Evolutionary conservation across 2,113 vertebrate species (phyloP).

Genomic region (Garra rufa): DNA sequence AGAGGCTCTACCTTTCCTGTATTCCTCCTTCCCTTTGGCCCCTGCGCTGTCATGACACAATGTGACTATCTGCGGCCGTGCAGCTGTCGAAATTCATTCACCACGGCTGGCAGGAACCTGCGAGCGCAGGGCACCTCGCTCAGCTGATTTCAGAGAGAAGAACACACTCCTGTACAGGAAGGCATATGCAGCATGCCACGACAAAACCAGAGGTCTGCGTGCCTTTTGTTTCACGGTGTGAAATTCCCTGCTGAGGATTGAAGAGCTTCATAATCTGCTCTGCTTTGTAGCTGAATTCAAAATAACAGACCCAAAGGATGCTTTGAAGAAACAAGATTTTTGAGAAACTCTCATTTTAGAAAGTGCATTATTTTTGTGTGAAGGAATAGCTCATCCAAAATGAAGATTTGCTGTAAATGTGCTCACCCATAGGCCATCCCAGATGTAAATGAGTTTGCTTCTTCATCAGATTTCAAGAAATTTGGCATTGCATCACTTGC

Average conservation of each 20-base stretch:
- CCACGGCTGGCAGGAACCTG: constrained; percentile 55
- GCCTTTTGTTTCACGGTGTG: constrained; percentile 28
- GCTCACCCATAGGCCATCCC: not conserved
- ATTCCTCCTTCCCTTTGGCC: constrained; percentile 24
- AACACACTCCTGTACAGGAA: constrained; percentile 51
- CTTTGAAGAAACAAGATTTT: not conserved
- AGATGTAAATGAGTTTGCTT: not conserved
- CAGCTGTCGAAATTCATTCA: constrained; percentile 75
- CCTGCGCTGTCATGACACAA: constrained; percentile 67
- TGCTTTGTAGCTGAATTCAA: not conserved
- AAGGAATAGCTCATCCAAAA: not conserved
- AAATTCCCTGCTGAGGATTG: not conserved
- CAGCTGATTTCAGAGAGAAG: constrained; percentile 38
- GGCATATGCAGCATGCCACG: constrained; percentile 44
- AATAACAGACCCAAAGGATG: not conserved
- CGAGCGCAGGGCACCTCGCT: constrained; percentile 62
- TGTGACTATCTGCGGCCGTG: constrained; percentile 69
- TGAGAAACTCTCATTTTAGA: not conserved
- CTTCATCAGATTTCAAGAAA: not conserved
- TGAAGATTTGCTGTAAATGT: too few species aligned
- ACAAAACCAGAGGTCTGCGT: constrained; percentile 42
- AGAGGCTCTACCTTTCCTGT: constrained; percentile 6
- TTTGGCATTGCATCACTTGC: too few species aligned
- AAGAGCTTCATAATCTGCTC: not conserved
- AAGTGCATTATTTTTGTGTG: not conserved